phyloP scores from a whole-genome alignment of 2,888 invertebrate genomes.

The Aphidoletes aphidimyza region DNA sequence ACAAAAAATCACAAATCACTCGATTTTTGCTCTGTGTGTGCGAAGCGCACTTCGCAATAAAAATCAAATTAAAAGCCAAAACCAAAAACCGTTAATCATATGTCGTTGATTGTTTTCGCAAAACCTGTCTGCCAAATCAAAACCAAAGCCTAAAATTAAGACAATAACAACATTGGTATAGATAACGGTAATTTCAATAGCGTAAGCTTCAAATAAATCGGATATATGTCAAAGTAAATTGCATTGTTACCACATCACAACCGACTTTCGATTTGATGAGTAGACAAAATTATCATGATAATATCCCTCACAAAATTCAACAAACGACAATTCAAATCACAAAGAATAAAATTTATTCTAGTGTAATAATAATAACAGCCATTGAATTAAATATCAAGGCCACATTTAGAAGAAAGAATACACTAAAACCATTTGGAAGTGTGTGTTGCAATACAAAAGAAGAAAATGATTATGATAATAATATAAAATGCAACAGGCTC shows the following conservation, averaged over 20 bases:
- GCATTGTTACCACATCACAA: not conserved
- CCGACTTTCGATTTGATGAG: not conserved
- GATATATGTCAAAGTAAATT: not conserved
- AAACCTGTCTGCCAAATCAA: too few relatives aligned
- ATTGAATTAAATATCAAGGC: conserved; percentile 44
- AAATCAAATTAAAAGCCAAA: conserved; percentile 25
- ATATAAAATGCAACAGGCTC: not conserved
- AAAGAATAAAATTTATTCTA: not conserved
- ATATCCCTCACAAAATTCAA: not conserved
- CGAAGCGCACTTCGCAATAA: too few relatives aligned
- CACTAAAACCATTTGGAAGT: not conserved
- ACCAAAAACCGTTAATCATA: too few relatives aligned
- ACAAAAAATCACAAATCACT: not conserved
- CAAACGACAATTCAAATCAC: not conserved
- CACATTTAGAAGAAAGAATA: not conserved
- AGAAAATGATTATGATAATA: not conserved
- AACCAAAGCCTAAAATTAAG: too few relatives aligned
- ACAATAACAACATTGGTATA: not conserved
- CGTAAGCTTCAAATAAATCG: not conserved
- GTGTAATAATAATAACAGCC: conserved; percentile 2
- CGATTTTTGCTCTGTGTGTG: too few relatives aligned
- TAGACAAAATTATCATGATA: not conserved
- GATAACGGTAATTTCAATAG: not conserved
- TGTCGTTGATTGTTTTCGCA: too few relatives aligned
- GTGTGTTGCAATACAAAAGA: not conserved